phyloP scores from a whole-genome alignment of 1,140 invertebrate species.

The Steinernema khuongi region DNA sequence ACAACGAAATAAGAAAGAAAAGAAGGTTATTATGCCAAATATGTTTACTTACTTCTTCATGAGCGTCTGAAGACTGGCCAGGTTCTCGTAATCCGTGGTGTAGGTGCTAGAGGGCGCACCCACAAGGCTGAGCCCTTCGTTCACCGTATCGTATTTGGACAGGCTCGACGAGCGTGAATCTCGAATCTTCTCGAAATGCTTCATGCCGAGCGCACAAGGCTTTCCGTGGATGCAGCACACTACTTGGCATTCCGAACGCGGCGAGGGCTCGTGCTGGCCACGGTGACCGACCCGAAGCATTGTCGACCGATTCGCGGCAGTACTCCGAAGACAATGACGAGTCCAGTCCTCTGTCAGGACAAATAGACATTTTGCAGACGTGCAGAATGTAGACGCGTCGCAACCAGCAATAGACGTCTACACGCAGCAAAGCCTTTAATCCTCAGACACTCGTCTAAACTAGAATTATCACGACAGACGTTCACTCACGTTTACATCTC shows the following conservation, averaged over 20 bases:
- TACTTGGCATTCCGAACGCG: not conserved
- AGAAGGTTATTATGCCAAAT: not conserved
- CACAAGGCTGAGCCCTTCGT: not conserved
- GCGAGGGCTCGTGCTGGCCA: not conserved
- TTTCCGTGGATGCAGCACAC: constrained; percentile 3
- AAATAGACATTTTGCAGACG: too few relatives aligned
- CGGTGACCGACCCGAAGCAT: too few relatives aligned
- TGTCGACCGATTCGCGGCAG: too few relatives aligned
- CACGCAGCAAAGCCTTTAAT: too few relatives aligned
- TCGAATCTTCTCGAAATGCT: not conserved
- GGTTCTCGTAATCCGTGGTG: not conserved
- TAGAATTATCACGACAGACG: too few relatives aligned
- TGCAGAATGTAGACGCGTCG: too few relatives aligned
- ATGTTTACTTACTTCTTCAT: not conserved
- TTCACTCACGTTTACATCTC: not conserved
- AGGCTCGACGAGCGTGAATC: not conserved
- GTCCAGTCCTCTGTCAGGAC: too few relatives aligned
- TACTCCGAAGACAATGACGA: too few relatives aligned
- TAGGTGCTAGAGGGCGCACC: not conserved
- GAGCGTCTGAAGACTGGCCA: not conserved
- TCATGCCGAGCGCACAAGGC: constrained; percentile 1
- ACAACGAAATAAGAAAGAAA: too few relatives aligned
- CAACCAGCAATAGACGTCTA: too few relatives aligned
- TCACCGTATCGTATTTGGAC: not conserved
- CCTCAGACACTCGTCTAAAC: too few relatives aligned